Evolutionary conservation across 2,797 vertebrate genomes (phyloP).

Genomic region (Delichon dasypus): DNA sequence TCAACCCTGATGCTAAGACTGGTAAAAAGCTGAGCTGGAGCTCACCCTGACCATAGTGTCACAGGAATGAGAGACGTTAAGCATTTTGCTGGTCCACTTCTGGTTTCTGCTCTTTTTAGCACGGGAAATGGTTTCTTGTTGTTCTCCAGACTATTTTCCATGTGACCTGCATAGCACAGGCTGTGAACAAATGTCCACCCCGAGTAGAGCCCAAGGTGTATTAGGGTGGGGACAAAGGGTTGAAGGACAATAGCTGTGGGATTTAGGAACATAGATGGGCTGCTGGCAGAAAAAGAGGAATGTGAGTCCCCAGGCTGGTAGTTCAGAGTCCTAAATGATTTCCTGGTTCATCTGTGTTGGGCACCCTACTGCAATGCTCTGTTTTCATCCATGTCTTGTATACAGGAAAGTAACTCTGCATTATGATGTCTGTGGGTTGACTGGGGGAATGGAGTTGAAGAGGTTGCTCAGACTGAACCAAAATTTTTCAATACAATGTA

Average conservation of each 20-base stretch:
- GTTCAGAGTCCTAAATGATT: not conserved
- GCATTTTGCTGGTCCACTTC: not conserved
- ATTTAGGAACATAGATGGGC: not conserved
- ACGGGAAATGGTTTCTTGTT: not conserved
- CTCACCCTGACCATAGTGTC: not conserved
- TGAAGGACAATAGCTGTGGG: not conserved
- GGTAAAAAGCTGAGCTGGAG: not conserved
- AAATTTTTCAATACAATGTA: fast-evolving
- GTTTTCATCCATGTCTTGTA: not conserved
- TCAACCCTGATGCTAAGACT: not conserved
- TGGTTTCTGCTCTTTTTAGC: not conserved
- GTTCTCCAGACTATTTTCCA: not conserved
- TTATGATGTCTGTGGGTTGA: not conserved
- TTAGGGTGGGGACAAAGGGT: not conserved
- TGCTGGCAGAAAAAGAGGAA: not conserved
- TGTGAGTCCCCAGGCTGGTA: fast-evolving
- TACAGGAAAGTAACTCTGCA: not conserved
- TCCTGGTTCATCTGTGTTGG: not conserved
- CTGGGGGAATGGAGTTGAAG: not conserved
- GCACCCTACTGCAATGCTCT: not conserved
- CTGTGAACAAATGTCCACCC: not conserved
- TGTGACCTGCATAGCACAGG: fast-evolving
- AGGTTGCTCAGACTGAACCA: not conserved
- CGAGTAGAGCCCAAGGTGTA: not conserved
- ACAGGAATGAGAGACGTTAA: not conserved